Evolutionary conservation across 1,140 invertebrate genomes (phyloP).

Genomic region (Oedothorax gibbosus): DNA sequence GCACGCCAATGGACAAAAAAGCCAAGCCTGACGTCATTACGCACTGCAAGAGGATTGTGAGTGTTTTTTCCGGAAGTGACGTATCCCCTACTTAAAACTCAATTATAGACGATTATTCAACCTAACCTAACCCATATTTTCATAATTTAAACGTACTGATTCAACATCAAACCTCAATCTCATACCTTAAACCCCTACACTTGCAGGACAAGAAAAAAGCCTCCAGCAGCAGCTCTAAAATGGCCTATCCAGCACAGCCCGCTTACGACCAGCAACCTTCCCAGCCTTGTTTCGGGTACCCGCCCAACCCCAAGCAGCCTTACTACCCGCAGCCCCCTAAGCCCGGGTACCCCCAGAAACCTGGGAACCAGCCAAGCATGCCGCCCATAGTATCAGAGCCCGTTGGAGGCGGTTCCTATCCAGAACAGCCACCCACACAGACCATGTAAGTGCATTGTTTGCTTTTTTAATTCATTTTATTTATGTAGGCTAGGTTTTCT

Average conservation of each 20-base stretch:
- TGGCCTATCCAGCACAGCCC: conserved; percentile 41
- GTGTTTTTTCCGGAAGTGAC: no score
- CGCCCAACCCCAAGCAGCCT: conserved; percentile 10
- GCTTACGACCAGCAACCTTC: conserved; percentile 31
- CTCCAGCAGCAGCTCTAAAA: neutral
- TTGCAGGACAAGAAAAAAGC: neutral
- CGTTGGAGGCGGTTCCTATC: conserved; percentile 24
- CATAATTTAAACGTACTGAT: no score
- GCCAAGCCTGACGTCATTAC: no score
- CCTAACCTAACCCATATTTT: no score
- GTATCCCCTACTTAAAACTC: no score
- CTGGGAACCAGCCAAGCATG: neutral
- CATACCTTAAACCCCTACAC: neutral
- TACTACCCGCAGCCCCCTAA: conserved; percentile 1
- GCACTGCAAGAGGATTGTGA: no score
- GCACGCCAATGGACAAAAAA: no score
- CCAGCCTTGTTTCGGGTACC: conserved; percentile 16
- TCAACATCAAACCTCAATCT: no score
- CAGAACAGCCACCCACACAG: conserved; percentile 26
- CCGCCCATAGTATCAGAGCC: conserved; percentile 1
- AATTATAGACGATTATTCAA: no score
- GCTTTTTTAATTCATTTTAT: neutral
- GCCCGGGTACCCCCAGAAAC: conserved; percentile 28
- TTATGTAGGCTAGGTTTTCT: neutral
- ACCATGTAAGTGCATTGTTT: conserved; percentile 37